Evolutionary conservation across 2,797 vertebrate species (phyloP).

Genomic region (Sylvilagus floridanus): DNA sequence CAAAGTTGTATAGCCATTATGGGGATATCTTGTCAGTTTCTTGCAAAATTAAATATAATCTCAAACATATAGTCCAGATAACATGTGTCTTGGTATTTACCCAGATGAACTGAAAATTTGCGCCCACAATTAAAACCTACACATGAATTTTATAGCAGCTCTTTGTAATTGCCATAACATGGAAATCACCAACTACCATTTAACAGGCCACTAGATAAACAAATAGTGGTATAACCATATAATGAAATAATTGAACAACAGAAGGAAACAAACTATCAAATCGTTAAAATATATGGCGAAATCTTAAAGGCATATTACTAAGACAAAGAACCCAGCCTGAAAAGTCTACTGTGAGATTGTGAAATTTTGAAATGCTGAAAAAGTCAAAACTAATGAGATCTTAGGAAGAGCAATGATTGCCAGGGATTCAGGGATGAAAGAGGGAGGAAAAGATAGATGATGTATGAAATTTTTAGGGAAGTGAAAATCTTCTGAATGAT

Average conservation of each 20-base stretch:
- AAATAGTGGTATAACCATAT: neutral
- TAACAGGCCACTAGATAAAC: neutral
- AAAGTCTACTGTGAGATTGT: neutral
- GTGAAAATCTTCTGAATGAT: neutral
- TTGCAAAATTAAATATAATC: neutral
- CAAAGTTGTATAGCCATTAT: neutral
- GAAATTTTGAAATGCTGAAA: neutral
- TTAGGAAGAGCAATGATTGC: neutral
- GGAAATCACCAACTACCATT: neutral
- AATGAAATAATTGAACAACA: neutral
- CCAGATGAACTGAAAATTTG: neutral
- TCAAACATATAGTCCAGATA: neutral
- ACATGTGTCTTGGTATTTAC: neutral
- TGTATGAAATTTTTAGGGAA: neutral
- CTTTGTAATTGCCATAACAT: neutral
- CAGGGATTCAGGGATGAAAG: neutral
- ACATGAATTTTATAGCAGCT: neutral
- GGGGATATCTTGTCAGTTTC: neutral
- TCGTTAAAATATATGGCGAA: neutral
- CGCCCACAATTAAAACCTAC: neutral
- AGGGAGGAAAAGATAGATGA: neutral
- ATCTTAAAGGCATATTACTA: neutral
- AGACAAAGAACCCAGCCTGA: neutral
- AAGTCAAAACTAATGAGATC: neutral
- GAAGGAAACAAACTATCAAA: neutral